A percentile compares a stretch with the other conserved stretches of the same genome.
These are phyloP conservation scores for Chrysaora quinquecirrha DNA, from an alignment of 30 jellyfish, hydroid and myxozoan genomes.

Conservation along the genomic window DNA sequence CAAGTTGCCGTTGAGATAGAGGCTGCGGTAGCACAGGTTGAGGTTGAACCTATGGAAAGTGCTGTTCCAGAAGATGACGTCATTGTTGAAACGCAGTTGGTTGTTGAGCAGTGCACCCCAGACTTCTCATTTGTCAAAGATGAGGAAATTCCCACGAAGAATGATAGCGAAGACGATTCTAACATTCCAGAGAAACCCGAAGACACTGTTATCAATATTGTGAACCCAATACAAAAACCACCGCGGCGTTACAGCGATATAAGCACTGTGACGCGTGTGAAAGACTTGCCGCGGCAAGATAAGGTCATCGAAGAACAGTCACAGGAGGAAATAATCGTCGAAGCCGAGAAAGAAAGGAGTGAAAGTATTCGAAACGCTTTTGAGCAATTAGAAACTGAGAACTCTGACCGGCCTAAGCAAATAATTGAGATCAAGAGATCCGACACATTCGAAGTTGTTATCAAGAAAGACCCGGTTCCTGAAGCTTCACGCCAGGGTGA, in stretches of 20 bases:
- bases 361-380: not conserved
- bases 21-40: no score
- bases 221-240: slow-evolving; percentile 56
- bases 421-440: not conserved
- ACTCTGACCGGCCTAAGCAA: slow-evolving; percentile 1
- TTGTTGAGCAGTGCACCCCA: not conserved
- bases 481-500: slow-evolving; percentile 3
- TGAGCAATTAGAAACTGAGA: slow-evolving; percentile 1
- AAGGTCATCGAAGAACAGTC: slow-evolving; percentile 2
- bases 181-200: not conserved
- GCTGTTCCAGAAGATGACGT: not conserved
- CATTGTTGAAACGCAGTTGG: not conserved
- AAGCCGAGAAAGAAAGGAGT: not conserved
- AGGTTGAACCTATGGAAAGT: not conserved
- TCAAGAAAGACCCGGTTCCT: slow-evolving; percentile 4
- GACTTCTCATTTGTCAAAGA: not conserved
- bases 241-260: slow-evolving; percentile 60
- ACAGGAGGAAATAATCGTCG: not conserved
- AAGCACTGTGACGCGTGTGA: slow-evolving; percentile 4
- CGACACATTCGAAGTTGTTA: not conserved
- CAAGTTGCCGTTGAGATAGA: not conserved
- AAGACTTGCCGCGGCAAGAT: not conserved
- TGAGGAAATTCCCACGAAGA: not conserved
- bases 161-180: not conserved
- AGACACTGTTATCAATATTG: slow-evolving; percentile 3